These are phyloP conservation scores for Patella caerulea DNA, from an alignment of 2,888 invertebrate genomes.

Conservation along the genomic window DNA sequence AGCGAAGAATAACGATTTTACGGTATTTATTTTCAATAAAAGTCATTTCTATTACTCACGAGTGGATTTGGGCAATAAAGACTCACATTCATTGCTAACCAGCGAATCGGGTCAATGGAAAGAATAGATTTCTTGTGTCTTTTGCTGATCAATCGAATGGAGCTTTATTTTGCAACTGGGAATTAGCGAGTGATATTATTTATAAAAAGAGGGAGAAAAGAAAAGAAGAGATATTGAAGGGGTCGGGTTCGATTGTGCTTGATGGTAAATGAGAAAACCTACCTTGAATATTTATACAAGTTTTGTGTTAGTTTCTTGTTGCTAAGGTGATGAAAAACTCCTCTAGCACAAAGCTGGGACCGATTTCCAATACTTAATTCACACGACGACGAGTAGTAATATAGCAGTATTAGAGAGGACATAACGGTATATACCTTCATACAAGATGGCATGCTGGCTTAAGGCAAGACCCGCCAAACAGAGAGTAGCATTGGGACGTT, in stretches of 20 bases:
- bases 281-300: slow-evolving; percentile 13
- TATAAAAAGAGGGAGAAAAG: slow-evolving; percentile 7
- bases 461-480: not conserved
- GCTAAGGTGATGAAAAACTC: slow-evolving; percentile 9
- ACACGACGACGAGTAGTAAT: not conserved
- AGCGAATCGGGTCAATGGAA: not conserved
- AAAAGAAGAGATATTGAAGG: not conserved
- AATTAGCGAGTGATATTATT: not conserved
- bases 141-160: slow-evolving; percentile 3
- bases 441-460: slow-evolving; percentile 7
- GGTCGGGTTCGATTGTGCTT: not conserved
- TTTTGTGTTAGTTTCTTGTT: slow-evolving; percentile 9
- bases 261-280: not conserved
- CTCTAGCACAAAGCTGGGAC: slow-evolving; percentile 7
- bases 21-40: slow-evolving; percentile 7
- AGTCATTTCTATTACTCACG: slow-evolving; percentile 1
- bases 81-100: slow-evolving; percentile 1
- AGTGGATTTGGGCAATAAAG: slow-evolving; percentile 8
- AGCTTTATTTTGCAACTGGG: not conserved
- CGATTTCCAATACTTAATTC: slow-evolving; percentile 13
- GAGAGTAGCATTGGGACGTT: slow-evolving; percentile 7
- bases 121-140: not conserved
- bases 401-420: too few species aligned
- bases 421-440: too few species aligned
- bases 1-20: not conserved